Percentiles rank a stretch among this genome's conserved stretches.
phyloP scores from a whole-genome alignment of 1,140 invertebrate genomes.

The Fopius arisanus region DNA sequence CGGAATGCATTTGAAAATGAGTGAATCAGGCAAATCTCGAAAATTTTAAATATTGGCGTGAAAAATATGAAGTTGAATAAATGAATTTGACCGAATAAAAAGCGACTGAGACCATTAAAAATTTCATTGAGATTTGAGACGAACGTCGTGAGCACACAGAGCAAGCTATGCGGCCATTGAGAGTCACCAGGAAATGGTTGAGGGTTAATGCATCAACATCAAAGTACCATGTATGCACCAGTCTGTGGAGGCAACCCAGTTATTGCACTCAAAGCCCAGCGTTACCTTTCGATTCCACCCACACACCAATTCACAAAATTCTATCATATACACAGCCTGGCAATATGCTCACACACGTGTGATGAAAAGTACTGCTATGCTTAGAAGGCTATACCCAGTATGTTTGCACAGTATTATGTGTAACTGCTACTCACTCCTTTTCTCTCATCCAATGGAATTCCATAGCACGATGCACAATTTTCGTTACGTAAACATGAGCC shows the following conservation, averaged over 20 bases:
- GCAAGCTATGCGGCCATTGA: not conserved
- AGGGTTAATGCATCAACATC: slow-evolving; percentile 42
- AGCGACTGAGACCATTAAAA: not conserved
- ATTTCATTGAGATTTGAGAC: not conserved
- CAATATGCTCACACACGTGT: slow-evolving; percentile 3
- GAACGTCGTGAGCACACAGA: not conserved
- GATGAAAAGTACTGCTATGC: not conserved
- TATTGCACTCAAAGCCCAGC: slow-evolving; percentile 37
- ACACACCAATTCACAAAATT: not conserved
- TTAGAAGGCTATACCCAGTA: not conserved
- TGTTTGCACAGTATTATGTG: not conserved
- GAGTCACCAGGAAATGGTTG: not conserved
- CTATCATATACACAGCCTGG: not conserved
- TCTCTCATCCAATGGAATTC: not conserved
- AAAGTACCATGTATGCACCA: slow-evolving; percentile 29
- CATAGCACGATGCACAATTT: slow-evolving; percentile 13
- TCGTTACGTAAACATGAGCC: not conserved
- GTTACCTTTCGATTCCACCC: slow-evolving; percentile 22
- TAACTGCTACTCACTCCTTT: not conserved
- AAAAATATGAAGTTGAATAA: not conserved
- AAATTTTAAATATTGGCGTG: too few species aligned
- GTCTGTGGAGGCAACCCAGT: slow-evolving; percentile 25
- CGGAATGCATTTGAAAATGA: not conserved
- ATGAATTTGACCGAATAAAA: not conserved
- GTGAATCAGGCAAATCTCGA: too few species aligned